Conservation (phyloP, 2,888 invertebrate species). For the Seladonia tumulorum region DNA sequence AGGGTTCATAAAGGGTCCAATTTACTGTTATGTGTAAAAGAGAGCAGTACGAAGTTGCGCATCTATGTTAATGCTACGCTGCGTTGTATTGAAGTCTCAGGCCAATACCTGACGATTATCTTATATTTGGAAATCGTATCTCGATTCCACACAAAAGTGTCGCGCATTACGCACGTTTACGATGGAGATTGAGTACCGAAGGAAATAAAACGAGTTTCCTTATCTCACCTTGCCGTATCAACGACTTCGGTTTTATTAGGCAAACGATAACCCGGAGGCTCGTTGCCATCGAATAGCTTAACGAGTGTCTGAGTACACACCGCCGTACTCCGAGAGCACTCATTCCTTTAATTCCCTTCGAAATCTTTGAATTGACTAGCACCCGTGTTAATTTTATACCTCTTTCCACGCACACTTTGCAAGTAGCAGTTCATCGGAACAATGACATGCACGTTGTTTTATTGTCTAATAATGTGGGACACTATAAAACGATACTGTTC, state of each 20-base stretch:
- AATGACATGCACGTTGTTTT: neutral
- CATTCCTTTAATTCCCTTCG: neutral
- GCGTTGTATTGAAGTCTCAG: neutral
- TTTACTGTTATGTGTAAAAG: neutral
- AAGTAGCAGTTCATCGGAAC: neutral
- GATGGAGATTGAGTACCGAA: slow-evolving; percentile 62
- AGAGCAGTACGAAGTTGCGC: neutral
- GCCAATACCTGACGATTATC: neutral
- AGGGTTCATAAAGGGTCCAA: neutral
- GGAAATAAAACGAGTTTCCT: slow-evolving; percentile 72
- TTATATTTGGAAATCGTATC: slow-evolving; percentile 59
- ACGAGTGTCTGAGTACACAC: slow-evolving; percentile 51
- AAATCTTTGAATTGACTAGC: neutral
- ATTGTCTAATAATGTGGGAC: neutral
- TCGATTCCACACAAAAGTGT: slow-evolving; percentile 55
- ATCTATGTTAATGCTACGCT: neutral
- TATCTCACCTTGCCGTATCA: slow-evolving; percentile 72
- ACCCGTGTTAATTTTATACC: neutral
- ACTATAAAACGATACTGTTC: neutral
- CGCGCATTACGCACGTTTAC: slow-evolving; percentile 69
- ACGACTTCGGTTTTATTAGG: slow-evolving; percentile 77
- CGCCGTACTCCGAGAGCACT: slow-evolving; percentile 26
- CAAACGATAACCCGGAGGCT: slow-evolving; percentile 73
- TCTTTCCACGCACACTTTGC: neutral
- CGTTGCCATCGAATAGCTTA: slow-evolving; percentile 68